Conservation (phyloP, 2,797 vertebrate species). For the Taeniopygia guttata region DNA sequence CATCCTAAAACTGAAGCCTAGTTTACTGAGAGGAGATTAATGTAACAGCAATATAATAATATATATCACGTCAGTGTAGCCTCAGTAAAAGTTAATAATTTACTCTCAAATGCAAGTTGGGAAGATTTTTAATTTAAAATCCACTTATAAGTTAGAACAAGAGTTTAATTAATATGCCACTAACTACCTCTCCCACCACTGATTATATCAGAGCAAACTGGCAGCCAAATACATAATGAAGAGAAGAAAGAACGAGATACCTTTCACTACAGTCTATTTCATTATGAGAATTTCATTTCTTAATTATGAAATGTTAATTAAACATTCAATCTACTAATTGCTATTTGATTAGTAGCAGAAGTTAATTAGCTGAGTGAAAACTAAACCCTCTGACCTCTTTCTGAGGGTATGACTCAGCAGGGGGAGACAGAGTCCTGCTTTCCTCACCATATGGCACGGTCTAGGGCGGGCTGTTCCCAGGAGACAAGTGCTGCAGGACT, state of each 20-base stretch:
- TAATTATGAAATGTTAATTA: slow-evolving; percentile 41
- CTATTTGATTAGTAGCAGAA: slow-evolving; percentile 22
- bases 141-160: not conserved
- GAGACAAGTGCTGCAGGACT: rapidly evolving
- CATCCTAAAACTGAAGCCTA: not conserved
- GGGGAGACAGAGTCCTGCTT: slow-evolving; percentile 42
- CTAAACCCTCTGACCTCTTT: slow-evolving; percentile 6
- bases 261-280: not conserved
- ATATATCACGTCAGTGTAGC: not conserved
- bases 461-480: not conserved
- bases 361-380: slow-evolving; percentile 49
- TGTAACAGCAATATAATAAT: not conserved
- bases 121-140: not conserved
- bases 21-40: not conserved
- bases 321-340: slow-evolving; percentile 27
- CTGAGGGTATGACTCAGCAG: slow-evolving; percentile 2
- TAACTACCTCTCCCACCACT: not conserved
- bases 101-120: not conserved
- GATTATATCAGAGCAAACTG: not conserved
- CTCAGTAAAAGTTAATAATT: not conserved
- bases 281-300: not conserved
- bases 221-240: not conserved
- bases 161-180: not conserved
- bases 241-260: not conserved
- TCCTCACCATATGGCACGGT: not conserved